Evolutionary conservation across 1,140 invertebrate species (phyloP).

Genomic region (Amphibalanus amphitrite): DNA sequence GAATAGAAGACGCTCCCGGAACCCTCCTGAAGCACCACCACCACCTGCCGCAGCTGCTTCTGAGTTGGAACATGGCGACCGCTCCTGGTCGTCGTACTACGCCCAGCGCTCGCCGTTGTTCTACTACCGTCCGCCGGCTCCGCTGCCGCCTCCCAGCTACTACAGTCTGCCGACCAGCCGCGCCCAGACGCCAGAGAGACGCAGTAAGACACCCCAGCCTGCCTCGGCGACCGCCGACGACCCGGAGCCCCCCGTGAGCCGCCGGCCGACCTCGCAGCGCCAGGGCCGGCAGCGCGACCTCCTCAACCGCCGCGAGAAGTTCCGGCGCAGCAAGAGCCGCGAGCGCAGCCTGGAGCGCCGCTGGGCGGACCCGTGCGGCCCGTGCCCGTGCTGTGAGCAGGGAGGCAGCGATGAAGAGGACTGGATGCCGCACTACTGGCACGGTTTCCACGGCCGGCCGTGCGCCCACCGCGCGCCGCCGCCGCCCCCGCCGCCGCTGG

Average conservation of each 20-base stretch:
- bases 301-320: not conserved
- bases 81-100: not conserved
- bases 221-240: not conserved
- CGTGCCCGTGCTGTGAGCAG: not conserved
- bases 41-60: not conserved
- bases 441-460: not conserved
- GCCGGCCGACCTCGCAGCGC: not conserved
- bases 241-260: not conserved
- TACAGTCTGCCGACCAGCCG: not conserved
- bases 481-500: not conserved
- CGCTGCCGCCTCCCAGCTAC: not conserved
- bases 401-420: not conserved
- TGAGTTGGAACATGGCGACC: not conserved
- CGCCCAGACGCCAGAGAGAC: not conserved
- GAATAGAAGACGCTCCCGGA: too few species aligned
- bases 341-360: not conserved
- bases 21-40: not conserved
- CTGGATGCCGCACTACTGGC: not conserved
- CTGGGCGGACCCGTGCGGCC: conserved; percentile 1
- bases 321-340: not conserved
- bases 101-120: not conserved
- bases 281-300: not conserved
- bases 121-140: not conserved
- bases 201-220: not conserved
- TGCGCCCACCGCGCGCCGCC: not conserved